These are phyloP conservation scores for Irena cyanogastra DNA, from an alignment of 2,113 vertebrate genomes.

Conservation along the genomic window DNA sequence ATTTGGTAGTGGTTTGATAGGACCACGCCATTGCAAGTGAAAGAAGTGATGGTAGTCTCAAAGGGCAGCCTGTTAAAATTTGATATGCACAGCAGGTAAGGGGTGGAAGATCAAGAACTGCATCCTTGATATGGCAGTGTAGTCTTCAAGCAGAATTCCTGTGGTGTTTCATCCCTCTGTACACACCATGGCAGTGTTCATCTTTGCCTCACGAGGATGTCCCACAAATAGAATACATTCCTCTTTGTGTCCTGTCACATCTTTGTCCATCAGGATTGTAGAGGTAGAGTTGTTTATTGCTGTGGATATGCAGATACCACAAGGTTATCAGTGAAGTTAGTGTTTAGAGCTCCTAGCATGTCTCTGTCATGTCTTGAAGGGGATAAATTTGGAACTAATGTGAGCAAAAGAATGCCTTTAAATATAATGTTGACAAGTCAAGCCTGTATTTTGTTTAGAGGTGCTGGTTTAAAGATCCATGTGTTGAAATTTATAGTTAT, in stretches of 20 bases:
- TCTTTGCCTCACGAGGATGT: neutral
- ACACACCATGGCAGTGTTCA: neutral
- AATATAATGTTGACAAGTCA: neutral
- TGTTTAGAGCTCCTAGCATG: neutral
- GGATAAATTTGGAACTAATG: neutral
- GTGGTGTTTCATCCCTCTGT: neutral
- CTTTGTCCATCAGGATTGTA: neutral
- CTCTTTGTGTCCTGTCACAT: neutral
- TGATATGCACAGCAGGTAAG: neutral
- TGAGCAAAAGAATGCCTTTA: neutral
- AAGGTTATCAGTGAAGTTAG: neutral
- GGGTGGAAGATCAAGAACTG: neutral
- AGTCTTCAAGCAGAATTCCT: neutral
- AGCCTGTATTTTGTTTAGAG: neutral
- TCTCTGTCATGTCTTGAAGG: neutral
- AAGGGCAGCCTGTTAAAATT: neutral
- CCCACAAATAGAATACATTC: neutral
- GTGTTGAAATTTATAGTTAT: neutral
- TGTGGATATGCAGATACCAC: neutral
- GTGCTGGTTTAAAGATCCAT: neutral
- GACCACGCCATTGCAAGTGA: neutral
- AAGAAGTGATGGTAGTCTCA: neutral
- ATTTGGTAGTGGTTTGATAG: neutral
- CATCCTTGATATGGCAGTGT: rapidly evolving
- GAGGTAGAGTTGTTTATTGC: neutral